Evolutionary conservation across 2,797 vertebrate species (phyloP).

Genomic region (Ciconia nigra): DNA sequence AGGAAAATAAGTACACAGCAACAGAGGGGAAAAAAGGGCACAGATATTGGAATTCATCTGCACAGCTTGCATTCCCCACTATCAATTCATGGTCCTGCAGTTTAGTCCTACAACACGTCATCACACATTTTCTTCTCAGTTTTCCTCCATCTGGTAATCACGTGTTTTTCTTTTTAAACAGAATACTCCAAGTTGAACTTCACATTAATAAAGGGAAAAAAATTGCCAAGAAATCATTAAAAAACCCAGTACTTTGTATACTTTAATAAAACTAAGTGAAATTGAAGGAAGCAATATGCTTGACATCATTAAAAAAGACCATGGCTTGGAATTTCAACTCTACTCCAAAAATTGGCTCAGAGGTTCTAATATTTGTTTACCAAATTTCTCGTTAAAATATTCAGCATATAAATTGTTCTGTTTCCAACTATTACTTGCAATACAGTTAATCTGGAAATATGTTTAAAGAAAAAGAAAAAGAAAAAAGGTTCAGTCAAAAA

Average conservation of each 20-base stretch:
- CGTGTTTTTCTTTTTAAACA: neutral
- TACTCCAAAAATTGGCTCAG: neutral
- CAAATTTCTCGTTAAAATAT: neutral
- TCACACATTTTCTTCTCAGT: neutral
- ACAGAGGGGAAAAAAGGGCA: accelerated
- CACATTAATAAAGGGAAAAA: neutral
- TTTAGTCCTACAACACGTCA: neutral
- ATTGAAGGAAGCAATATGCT: neutral
- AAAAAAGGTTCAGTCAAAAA: neutral
- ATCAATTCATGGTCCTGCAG: neutral
- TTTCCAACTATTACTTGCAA: neutral
- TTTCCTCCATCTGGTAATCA: neutral
- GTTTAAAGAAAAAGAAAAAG: neutral
- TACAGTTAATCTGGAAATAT: neutral
- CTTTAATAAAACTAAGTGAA: neutral
- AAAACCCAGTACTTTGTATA: neutral
- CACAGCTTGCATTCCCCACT: neutral
- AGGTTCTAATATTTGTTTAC: neutral
- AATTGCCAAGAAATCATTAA: neutral
- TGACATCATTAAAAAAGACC: neutral
- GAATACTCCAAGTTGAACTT: neutral
- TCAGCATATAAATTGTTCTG: neutral
- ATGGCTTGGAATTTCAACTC: neutral
- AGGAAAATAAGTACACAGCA: neutral
- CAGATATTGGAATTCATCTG: neutral